Percentiles rank a stretch among this genome's conserved stretches.
Conservation (phyloP, 2,113 vertebrate species). For the Cyphomyrus discorhynchus region DNA sequence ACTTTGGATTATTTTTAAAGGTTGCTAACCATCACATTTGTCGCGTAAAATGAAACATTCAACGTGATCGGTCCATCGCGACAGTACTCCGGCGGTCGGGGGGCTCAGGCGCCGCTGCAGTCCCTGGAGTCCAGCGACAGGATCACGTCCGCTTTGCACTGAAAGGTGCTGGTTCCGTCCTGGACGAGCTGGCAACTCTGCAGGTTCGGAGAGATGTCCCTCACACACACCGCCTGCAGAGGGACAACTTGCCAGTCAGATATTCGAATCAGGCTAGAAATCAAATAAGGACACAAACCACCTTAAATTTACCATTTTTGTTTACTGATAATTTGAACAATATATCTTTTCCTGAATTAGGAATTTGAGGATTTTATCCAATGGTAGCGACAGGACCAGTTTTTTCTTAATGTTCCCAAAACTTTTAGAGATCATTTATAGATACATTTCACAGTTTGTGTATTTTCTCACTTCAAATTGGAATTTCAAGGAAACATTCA, state of each 20-base stretch:
- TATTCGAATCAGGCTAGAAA: not conserved
- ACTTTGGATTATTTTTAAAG: conserved; percentile 29
- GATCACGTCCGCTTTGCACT: conserved; percentile 63
- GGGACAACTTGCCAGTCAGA: not conserved
- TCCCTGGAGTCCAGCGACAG: conserved; percentile 57
- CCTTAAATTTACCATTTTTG: not conserved
- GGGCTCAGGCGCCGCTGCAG: conserved; percentile 50
- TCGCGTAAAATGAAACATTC: conserved; percentile 50
- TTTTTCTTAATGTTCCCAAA: not conserved
- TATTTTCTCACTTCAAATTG: not conserved
- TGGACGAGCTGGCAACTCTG: conserved; percentile 65
- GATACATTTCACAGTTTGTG: not conserved
- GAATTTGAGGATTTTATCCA: not conserved
- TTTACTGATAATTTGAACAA: not conserved
- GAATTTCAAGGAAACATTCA: not conserved
- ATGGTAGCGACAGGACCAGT: not conserved
- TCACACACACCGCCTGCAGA: conserved; percentile 62
- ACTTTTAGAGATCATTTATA: not conserved
- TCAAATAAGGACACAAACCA: not conserved
- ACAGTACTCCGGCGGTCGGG: not conserved
- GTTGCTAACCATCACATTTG: conserved; percentile 33
- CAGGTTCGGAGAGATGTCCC: conserved; percentile 60
- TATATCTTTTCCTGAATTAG: not conserved
- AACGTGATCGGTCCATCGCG: conserved; percentile 39
- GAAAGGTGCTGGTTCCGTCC: conserved; percentile 54